Evolutionary conservation across 2,797 vertebrate species (phyloP), one percentile per base, ranked within the genome.

Genomic region (Enteromius anoplus): DNA sequence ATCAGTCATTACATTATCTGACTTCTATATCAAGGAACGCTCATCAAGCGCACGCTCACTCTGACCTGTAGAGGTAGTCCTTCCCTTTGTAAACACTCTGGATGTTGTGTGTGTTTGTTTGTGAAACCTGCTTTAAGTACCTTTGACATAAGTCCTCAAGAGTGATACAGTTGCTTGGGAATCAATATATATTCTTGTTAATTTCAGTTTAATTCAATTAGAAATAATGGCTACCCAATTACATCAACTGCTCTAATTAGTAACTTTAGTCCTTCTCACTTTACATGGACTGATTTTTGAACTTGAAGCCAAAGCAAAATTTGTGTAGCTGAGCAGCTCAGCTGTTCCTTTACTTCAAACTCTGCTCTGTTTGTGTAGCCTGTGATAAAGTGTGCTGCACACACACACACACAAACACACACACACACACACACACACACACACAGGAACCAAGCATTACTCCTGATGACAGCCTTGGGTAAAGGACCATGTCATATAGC

Each of bases 401-500:
- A 42, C 68, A 64, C 49, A 51, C 23, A 49, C 69, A 19, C n/a
- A 51, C 23, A 49, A 45, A 19, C n/a, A 21, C 60, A 75, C 37
- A 42, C 68, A 64, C 49, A 51, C 23, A 49, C 69, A 19, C 23
- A 49, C 23, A 17, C 3, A 40, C n/a, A 21, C 49, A 75, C 55
- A 23, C 12, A 49, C 37, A 66, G 40, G 71, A 83, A 55, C 66
- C 73, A 49, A 84, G 62, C 51, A 82, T 84, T 84, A 62, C 60
- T 80, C 34, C 83, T 77, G 69, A 84, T 84, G 80, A 81, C 69
- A 78, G 85, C 85, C 23, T 81, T 42, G 65, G 55, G 70, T 53
- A 80, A 87, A 81, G 75, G 70, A 75, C 78, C 82, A 65, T 84
- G 86, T 87, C 84, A 87, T 85, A 85, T 81, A 84, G 85, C 72